Percentiles rank a stretch among this genome's conserved stretches.
Conservation (phyloP, 2,888 invertebrate species). For the Drosophila subquinaria region DNA sequence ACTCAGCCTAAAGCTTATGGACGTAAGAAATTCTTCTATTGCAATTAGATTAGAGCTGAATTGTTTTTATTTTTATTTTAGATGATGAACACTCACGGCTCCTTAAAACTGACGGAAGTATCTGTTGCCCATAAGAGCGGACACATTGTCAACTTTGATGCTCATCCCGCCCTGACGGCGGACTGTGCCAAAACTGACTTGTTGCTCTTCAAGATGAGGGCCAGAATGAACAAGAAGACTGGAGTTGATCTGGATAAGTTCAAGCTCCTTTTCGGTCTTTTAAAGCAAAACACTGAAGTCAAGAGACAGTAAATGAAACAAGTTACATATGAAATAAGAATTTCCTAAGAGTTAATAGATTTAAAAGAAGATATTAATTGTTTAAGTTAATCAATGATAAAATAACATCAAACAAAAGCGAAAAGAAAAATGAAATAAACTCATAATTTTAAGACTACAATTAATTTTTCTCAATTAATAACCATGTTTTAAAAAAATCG, state of each 20-base stretch:
- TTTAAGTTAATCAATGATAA: neutral
- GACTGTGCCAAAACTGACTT: slow-evolving; percentile 26
- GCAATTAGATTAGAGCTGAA: neutral
- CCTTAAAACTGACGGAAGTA: slow-evolving; percentile 15
- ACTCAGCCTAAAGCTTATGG: slow-evolving; percentile 6
- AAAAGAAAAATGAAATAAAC: too few relatives aligned
- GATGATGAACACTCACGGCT: slow-evolving; percentile 33
- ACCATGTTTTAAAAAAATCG: neutral
- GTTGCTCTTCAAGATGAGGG: slow-evolving; percentile 7
- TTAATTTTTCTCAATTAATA: too few relatives aligned
- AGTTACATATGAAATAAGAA: too few relatives aligned
- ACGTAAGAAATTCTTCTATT: slow-evolving; percentile 1
- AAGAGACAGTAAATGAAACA: neutral
- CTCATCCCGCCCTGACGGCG: slow-evolving; percentile 4
- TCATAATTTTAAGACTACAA: too few relatives aligned
- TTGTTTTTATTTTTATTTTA: neutral
- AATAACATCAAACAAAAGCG: too few relatives aligned
- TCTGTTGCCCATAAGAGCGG: neutral
- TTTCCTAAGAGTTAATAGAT: neutral
- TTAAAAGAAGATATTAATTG: neutral
- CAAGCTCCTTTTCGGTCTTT: slow-evolving; percentile 6
- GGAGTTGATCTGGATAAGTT: slow-evolving; percentile 5
- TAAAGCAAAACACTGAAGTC: neutral
- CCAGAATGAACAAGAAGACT: slow-evolving; percentile 2
- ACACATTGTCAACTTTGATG: slow-evolving; percentile 16